Evolutionary conservation across 1,140 invertebrate species (phyloP).

Genomic region (Argopecten irradians): DNA sequence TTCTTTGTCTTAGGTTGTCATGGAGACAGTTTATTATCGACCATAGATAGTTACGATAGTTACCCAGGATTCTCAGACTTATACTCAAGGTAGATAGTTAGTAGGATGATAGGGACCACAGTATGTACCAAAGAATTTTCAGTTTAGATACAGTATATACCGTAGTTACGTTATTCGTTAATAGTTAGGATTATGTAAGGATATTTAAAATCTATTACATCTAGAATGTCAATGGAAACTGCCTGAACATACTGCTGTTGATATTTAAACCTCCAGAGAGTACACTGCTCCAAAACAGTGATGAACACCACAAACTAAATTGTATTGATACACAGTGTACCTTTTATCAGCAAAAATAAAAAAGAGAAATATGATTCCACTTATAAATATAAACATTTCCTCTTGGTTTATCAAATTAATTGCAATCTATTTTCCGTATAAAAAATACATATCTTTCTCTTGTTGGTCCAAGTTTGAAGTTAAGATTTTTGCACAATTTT

Average conservation of each 20-base stretch:
- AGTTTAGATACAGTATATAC: too few relatives aligned
- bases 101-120: background rate
- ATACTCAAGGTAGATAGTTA: background rate
- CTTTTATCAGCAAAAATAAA: background rate
- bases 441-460: background rate
- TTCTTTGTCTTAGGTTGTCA: background rate
- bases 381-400: background rate
- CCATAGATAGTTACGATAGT: background rate
- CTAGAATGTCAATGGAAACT: background rate
- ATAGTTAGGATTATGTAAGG: too few relatives aligned
- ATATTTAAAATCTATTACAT: too few relatives aligned
- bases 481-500: background rate
- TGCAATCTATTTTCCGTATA: background rate
- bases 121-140: background rate
- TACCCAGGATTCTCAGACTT: background rate
- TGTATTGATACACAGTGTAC: background rate
- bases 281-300: background rate
- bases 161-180: too few relatives aligned
- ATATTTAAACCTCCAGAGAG: background rate
- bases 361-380: too few relatives aligned
- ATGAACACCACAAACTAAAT: background rate
- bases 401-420: background rate
- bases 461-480: background rate
- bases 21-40: background rate
- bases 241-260: background rate